A percentile compares a stretch with the other conserved stretches of the same genome.
These are phyloP conservation scores for Chamaea fasciata DNA, from an alignment of 2,113 vertebrate species.

Conservation along the genomic window DNA sequence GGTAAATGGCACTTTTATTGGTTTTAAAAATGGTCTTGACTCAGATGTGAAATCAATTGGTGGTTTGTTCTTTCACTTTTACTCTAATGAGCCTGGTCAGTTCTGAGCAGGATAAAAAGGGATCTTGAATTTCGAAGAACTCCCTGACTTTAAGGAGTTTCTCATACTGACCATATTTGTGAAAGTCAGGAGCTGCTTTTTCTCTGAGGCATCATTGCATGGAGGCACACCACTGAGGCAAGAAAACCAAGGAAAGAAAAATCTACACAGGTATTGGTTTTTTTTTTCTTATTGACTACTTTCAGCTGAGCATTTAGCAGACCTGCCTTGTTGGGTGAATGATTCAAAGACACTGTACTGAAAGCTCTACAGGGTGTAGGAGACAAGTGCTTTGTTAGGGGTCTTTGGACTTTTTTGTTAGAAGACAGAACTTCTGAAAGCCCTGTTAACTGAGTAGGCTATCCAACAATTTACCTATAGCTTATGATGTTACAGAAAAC, in stretches of 20 bases:
- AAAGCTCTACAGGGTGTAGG: neutral
- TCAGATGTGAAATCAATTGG: neutral
- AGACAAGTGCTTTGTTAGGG: neutral
- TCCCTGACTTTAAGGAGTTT: neutral
- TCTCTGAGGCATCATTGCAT: neutral
- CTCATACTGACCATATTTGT: neutral
- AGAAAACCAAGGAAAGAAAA: neutral
- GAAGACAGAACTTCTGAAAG: neutral
- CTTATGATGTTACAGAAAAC: neutral
- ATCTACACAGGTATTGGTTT: no score
- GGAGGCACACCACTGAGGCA: neutral
- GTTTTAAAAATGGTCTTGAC: neutral
- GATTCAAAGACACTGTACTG: neutral
- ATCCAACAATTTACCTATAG: neutral
- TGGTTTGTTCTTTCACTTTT: conserved; percentile 12
- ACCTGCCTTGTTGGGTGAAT: neutral
- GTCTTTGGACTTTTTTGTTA: neutral
- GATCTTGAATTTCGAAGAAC: neutral
- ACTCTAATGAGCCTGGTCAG: neutral
- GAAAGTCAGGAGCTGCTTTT: neutral
- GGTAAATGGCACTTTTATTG: neutral
- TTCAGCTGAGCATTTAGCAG: neutral
- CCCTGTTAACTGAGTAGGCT: neutral
- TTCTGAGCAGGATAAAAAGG: neutral
- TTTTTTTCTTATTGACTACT: neutral